Conservation (phyloP, 2,113 vertebrate species). For the Cebus imitator region DNA sequence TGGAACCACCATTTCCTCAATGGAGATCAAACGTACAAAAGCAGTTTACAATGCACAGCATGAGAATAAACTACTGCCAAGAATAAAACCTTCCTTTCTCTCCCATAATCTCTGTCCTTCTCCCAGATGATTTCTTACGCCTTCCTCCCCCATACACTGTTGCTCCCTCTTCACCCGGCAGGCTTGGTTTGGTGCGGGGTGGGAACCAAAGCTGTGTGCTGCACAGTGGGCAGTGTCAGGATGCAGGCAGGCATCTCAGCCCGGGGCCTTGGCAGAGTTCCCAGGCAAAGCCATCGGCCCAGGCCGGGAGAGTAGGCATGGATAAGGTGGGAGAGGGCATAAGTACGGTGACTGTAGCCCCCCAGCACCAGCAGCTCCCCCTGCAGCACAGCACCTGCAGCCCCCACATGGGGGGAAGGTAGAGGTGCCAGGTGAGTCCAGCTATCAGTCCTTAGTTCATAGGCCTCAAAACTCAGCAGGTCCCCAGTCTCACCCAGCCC, state of each 20-base stretch:
- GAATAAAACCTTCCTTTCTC: constrained; percentile 8
- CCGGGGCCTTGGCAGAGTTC: constrained; percentile 81
- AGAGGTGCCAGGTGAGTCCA: constrained; percentile 83
- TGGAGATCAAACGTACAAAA: background rate
- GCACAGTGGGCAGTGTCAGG: constrained; percentile 69
- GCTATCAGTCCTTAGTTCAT: constrained; percentile 77
- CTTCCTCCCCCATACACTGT: background rate
- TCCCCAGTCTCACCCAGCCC: constrained; percentile 85
- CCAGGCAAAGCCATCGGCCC: constrained; percentile 85
- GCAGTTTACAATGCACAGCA: background rate
- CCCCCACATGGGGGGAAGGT: constrained; percentile 85
- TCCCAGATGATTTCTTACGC: background rate
- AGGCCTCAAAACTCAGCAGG: constrained; percentile 85
- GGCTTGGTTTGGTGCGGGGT: constrained; percentile 48
- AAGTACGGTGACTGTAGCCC: constrained; percentile 86
- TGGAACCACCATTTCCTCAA: background rate
- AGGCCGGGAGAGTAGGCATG: constrained; percentile 83
- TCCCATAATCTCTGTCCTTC: background rate
- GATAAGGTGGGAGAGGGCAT: constrained; percentile 83
- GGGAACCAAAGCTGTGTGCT: background rate
- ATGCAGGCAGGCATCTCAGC: constrained; percentile 83
- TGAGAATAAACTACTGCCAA: constrained; percentile 15
- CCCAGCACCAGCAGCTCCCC: constrained; percentile 85
- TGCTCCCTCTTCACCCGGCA: constrained; percentile 48
- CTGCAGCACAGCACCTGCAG: constrained; percentile 81